Conservation (phyloP, 2,113 vertebrate species). For the Crotalus tigris region DNA sequence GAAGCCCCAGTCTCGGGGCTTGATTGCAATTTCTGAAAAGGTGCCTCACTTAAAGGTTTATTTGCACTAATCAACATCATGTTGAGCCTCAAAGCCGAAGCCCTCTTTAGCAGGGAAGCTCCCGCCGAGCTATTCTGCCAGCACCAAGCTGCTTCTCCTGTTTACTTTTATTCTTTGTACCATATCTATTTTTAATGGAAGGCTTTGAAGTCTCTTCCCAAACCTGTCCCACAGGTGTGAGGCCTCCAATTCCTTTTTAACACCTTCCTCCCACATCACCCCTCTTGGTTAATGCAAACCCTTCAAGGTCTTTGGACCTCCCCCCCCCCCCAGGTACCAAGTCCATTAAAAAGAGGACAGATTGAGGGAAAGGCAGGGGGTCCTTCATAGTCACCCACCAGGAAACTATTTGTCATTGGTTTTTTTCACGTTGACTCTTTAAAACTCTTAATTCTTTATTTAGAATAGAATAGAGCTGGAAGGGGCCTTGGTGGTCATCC, state of each 20-base stretch:
- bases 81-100: slow-evolving; percentile 68
- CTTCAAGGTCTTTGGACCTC: neutral
- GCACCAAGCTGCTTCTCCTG: slow-evolving; percentile 39
- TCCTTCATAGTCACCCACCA: slow-evolving; percentile 24
- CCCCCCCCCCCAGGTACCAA: neutral
- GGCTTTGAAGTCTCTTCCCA: slow-evolving; percentile 45
- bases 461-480: too few species aligned
- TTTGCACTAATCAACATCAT: slow-evolving; percentile 72
- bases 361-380: slow-evolving; percentile 17
- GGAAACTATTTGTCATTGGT: slow-evolving; percentile 17
- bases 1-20: slow-evolving; percentile 52
- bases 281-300: slow-evolving; percentile 21
- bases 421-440: slow-evolving; percentile 14
- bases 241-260: slow-evolving; percentile 13
- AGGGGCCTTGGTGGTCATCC: too few species aligned
- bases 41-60: slow-evolving; percentile 61
- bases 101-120: slow-evolving; percentile 51
- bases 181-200: slow-evolving; percentile 26
- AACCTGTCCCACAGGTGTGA: slow-evolving; percentile 33
- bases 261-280: slow-evolving; percentile 16
- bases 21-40: slow-evolving; percentile 71
- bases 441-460: neutral
- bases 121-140: slow-evolving; percentile 52
- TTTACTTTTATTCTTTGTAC: slow-evolving; percentile 48
- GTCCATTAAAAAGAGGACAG: slow-evolving; percentile 24